These are phyloP conservation scores for Heterotis niloticus DNA, from an alignment of 2,113 vertebrate genomes.

Conservation along the genomic window DNA sequence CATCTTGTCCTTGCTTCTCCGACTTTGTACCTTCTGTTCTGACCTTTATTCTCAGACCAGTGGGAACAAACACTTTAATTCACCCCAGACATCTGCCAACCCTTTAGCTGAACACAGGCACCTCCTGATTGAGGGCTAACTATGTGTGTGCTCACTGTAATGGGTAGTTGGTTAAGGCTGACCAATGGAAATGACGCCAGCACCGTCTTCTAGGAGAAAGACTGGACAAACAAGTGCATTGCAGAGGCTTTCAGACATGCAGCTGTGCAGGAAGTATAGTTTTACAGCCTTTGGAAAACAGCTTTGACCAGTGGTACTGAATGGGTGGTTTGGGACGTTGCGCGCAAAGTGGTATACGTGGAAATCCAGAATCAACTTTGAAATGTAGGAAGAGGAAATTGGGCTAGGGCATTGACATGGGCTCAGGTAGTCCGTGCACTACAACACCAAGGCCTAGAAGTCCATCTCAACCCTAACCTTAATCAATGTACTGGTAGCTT, in stretches of 20 bases:
- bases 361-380: too few relatives aligned
- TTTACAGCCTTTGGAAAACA: not conserved
- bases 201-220: not conserved
- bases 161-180: not conserved
- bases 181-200: not conserved
- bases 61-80: slow-evolving; percentile 6
- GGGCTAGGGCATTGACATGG: too few relatives aligned
- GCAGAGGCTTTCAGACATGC: not conserved
- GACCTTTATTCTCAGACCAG: not conserved
- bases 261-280: not conserved
- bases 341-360: too few relatives aligned
- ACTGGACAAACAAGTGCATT: not conserved
- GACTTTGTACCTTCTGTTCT: not conserved
- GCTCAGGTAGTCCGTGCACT: too few relatives aligned
- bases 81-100: not conserved
- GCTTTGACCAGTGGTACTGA: not conserved
- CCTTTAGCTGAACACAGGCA: slow-evolving; percentile 10
- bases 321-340: too few relatives aligned
- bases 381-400: too few relatives aligned
- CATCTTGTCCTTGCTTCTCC: not conserved
- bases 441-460: too few relatives aligned
- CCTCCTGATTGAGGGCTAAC: slow-evolving; percentile 5
- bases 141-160: slow-evolving; percentile 7
- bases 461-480: too few relatives aligned
- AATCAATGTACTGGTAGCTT: too few relatives aligned